Evolutionary conservation across 2,113 vertebrate species (phyloP).

Genomic region (Calyptommatus sinebrachiatus): DNA sequence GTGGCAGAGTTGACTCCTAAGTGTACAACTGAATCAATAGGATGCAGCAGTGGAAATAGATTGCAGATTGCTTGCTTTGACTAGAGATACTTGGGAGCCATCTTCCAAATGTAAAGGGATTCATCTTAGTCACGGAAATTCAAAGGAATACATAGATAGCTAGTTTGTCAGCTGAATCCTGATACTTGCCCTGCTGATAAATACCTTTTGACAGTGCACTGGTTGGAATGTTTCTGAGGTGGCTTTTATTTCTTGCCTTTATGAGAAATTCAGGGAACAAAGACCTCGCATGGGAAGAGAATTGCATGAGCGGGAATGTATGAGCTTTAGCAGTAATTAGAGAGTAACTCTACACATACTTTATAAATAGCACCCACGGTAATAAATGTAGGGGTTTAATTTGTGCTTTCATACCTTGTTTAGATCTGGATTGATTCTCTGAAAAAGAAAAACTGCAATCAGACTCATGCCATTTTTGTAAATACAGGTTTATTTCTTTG

Average conservation of each 20-base stretch:
- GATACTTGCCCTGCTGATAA: conserved; percentile 32
- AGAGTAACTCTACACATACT: conserved; percentile 37
- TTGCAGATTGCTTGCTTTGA: not conserved
- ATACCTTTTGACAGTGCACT: conserved; percentile 48
- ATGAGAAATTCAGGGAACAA: not conserved
- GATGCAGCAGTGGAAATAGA: not conserved
- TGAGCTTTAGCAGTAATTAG: conserved; percentile 43
- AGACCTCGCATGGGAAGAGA: conserved; percentile 35
- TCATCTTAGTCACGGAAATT: not conserved
- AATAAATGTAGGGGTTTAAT: conserved; percentile 47
- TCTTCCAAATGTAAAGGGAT: not conserved
- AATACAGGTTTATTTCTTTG: conserved; percentile 42
- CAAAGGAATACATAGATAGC: conserved; percentile 34
- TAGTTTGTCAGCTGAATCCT: conserved; percentile 37
- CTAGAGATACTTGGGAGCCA: fast-evolving
- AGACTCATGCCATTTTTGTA: conserved; percentile 36
- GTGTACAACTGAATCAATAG: not conserved
- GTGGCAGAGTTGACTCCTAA: not conserved
- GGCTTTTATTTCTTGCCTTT: conserved; percentile 35
- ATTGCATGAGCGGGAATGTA: not conserved
- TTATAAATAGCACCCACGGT: conserved; percentile 46
- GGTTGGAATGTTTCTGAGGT: conserved; percentile 51
- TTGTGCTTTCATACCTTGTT: conserved; percentile 42
- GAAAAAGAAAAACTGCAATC: conserved; percentile 45
- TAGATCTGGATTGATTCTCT: conserved; percentile 50